phyloP scores from a whole-genome alignment of 2,113 vertebrate species.

The Psittacula cyanocephala region DNA sequence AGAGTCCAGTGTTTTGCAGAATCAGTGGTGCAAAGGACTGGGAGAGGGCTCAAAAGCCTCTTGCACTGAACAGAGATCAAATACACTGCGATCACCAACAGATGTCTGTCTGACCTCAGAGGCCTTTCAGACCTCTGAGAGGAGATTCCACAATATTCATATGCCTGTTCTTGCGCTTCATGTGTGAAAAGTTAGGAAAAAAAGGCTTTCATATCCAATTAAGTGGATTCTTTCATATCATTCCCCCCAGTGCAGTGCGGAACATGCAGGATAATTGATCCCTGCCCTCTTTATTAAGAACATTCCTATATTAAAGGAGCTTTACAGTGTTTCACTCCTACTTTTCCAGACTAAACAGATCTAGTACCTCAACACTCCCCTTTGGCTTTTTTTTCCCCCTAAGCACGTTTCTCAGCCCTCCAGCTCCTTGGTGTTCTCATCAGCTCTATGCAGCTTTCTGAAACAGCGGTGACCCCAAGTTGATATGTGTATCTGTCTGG shows the following conservation, averaged over 20 bases:
- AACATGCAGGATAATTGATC: conserved; percentile 43
- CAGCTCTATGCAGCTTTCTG: neutral
- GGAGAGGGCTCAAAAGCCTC: conserved; percentile 12
- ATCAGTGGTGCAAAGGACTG: neutral
- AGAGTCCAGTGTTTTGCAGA: neutral
- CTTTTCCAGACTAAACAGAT: conserved; percentile 44
- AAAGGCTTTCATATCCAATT: conserved; percentile 14
- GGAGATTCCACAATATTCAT: conserved; percentile 1
- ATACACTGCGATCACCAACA: conserved; percentile 24
- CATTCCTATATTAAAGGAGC: neutral
- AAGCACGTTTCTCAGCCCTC: neutral
- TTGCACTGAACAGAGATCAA: conserved; percentile 16
- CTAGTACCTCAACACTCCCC: neutral
- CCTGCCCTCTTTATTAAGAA: conserved; percentile 38
- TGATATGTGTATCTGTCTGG: neutral
- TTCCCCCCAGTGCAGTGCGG: neutral
- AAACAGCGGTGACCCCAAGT: neutral
- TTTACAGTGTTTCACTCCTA: conserved; percentile 26
- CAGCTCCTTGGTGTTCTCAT: neutral
- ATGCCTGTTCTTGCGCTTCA: conserved; percentile 12
- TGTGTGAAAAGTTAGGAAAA: neutral
- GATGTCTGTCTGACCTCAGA: conserved; percentile 34
- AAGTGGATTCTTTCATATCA: conserved; percentile 36
- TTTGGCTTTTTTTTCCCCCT: neutral
- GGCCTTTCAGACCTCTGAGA: conserved; percentile 13